A percentile compares a stretch with the other conserved stretches of the same genome.
These are phyloP conservation scores for Eriosoma lanigerum DNA, from an alignment of 1,140 invertebrate genomes.

Conservation along the genomic window DNA sequence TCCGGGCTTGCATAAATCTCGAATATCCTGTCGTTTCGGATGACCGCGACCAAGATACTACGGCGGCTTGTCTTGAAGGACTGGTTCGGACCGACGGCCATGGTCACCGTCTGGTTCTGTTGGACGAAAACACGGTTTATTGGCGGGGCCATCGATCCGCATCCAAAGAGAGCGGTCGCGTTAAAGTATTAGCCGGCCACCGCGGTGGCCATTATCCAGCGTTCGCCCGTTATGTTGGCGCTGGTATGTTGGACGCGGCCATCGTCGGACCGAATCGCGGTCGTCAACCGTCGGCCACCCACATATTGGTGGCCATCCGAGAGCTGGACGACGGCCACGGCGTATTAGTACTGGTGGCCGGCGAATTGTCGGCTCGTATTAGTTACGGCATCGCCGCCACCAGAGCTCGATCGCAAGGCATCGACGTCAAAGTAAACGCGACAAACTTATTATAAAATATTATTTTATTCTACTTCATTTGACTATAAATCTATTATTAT, in stretches of 20 bases:
- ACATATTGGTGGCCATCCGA: background rate
- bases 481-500: too few relatives aligned
- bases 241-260: background rate
- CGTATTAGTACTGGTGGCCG: background rate
- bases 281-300: background rate
- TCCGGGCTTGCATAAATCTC: background rate
- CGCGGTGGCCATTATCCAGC: background rate
- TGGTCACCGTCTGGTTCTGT: background rate
- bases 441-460: too few relatives aligned
- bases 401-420: background rate
- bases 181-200: background rate
- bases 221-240: background rate
- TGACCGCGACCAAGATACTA: background rate
- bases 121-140: background rate
- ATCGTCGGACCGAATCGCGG: background rate
- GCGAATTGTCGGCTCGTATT: background rate
- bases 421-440: background rate
- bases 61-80: background rate
- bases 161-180: background rate
- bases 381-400: background rate
- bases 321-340: background rate
- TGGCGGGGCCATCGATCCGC: background rate
- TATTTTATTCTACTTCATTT: too few relatives aligned
- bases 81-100: background rate
- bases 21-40: too few relatives aligned